Evolutionary conservation across 2,113 vertebrate species (phyloP).

Genomic region (Salvelinus namaycush): DNA sequence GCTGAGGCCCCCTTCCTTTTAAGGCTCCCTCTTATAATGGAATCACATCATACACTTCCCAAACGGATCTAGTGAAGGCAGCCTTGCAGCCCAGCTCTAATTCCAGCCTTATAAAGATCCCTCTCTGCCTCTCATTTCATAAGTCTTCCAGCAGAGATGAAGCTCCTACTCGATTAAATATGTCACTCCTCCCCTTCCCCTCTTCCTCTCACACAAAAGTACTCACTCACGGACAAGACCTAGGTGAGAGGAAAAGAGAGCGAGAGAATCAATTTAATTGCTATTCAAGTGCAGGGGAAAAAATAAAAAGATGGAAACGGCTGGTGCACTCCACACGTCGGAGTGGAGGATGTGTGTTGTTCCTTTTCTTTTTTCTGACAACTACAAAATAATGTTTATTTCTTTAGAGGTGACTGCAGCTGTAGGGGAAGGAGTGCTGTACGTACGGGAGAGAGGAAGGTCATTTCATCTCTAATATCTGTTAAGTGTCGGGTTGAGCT

Average conservation of each 20-base stretch:
- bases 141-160: conserved; percentile 91
- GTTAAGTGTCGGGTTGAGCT: conserved; percentile 58
- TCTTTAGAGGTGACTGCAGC: conserved; percentile 39
- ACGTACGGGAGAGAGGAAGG: conserved; percentile 67
- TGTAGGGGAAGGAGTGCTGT: conserved; percentile 66
- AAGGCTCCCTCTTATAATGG: conserved; percentile 85
- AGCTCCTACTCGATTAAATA: conserved; percentile 90
- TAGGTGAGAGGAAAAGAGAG: conserved; percentile 12
- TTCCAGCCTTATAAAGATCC: conserved; percentile 97
- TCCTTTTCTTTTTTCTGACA: conserved; percentile 29
- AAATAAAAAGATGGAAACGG: conserved; percentile 19
- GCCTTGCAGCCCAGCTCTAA: conserved; percentile 77
- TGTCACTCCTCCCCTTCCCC: conserved; percentile 77
- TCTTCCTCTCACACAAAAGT: conserved; percentile 70
- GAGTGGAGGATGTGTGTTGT: conserved; percentile 35
- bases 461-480: conserved; percentile 88
- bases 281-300: conserved; percentile 59
- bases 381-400: conserved; percentile 51
- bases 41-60: conserved; percentile 90
- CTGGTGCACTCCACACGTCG: conserved; percentile 20
- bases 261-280: conserved; percentile 57
- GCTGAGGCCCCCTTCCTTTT: conserved; percentile 79
- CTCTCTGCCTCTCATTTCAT: conserved; percentile 94
- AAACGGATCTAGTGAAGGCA: conserved; percentile 53
- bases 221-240: conserved; percentile 42